Evolutionary conservation across 2,888 invertebrate genomes (phyloP).

Genomic region (Nipponacmea schrenckii): DNA sequence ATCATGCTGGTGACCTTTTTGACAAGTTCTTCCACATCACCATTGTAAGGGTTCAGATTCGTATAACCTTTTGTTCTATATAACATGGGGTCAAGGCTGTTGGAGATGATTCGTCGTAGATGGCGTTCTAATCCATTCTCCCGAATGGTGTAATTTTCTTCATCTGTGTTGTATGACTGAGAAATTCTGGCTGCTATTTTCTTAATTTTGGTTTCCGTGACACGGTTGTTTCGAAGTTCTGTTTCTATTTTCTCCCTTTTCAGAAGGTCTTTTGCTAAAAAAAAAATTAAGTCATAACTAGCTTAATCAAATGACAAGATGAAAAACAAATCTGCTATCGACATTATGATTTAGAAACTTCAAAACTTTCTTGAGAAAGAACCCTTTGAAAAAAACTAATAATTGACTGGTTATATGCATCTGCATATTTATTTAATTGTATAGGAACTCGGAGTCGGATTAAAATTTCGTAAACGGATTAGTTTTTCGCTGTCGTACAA

Average conservation of each 20-base stretch:
- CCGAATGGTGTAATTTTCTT: neutral
- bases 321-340: no score
- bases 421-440: no score
- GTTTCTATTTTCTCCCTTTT: slow-evolving; percentile 30
- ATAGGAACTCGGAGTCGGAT: no score
- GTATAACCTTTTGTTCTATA: slow-evolving; percentile 16
- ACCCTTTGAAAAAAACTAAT: no score
- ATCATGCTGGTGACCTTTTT: slow-evolving; percentile 19
- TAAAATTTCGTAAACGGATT: no score
- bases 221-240: slow-evolving; percentile 27
- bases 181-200: slow-evolving; percentile 29
- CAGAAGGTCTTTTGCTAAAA: slow-evolving; percentile 20
- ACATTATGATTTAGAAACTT: no score
- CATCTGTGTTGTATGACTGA: slow-evolving; percentile 16
- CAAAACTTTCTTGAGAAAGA: no score
- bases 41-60: slow-evolving; percentile 13
- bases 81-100: slow-evolving; percentile 17
- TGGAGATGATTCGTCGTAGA: slow-evolving; percentile 14
- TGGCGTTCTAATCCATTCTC: slow-evolving; percentile 5
- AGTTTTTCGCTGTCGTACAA: no score
- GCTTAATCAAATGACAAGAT: no score
- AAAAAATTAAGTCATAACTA: neutral
- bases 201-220: slow-evolving; percentile 31
- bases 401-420: no score
- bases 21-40: slow-evolving; percentile 15